A percentile compares a stretch with the other conserved stretches of the same genome.
These are phyloP conservation scores for Phataginus tetradactyla DNA, from an alignment of 2,797 vertebrate species.

Conservation along the genomic window DNA sequence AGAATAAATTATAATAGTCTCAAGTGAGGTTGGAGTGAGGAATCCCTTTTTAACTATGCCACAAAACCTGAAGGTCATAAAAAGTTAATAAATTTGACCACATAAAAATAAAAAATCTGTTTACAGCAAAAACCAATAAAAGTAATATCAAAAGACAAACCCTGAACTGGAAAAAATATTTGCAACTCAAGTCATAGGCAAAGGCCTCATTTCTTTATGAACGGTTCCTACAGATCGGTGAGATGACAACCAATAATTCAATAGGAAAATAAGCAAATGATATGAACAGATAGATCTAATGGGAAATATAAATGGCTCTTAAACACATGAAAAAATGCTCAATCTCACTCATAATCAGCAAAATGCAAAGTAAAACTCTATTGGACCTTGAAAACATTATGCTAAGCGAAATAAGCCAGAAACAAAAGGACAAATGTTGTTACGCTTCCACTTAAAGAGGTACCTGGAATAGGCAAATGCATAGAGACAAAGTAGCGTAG, in stretches of 20 bases:
- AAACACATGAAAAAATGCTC: slow-evolving; percentile 30
- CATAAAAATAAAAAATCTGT: slow-evolving; percentile 41
- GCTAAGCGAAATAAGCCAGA: not conserved
- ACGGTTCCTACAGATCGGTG: slow-evolving; percentile 36
- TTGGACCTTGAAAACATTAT: not conserved
- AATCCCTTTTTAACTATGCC: slow-evolving; percentile 33
- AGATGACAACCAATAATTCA: slow-evolving; percentile 32
- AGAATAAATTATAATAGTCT: not conserved
- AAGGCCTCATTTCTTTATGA: slow-evolving; percentile 54
- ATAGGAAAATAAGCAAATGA: slow-evolving; percentile 56
- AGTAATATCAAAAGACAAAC: slow-evolving; percentile 41
- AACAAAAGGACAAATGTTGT: not conserved
- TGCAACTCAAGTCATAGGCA: not conserved
- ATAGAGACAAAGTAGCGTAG: not conserved
- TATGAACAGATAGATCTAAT: not conserved
- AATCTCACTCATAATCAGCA: slow-evolving; percentile 29
- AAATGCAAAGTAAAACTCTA: slow-evolving; percentile 58
- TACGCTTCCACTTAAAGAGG: not conserved
- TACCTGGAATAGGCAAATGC: not conserved
- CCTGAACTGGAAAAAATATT: slow-evolving; percentile 12
- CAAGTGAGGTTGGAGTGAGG: not conserved
- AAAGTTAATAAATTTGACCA: slow-evolving; percentile 38
- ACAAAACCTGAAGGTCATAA: slow-evolving; percentile 36
- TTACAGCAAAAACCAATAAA: slow-evolving; percentile 24
- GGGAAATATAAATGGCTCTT: slow-evolving; percentile 32